A percentile compares a stretch with the other conserved stretches of the same genome.
phyloP scores from a whole-genome alignment of 53 echinoderm and acorn worm genomes.

The Holothuria scabra region DNA sequence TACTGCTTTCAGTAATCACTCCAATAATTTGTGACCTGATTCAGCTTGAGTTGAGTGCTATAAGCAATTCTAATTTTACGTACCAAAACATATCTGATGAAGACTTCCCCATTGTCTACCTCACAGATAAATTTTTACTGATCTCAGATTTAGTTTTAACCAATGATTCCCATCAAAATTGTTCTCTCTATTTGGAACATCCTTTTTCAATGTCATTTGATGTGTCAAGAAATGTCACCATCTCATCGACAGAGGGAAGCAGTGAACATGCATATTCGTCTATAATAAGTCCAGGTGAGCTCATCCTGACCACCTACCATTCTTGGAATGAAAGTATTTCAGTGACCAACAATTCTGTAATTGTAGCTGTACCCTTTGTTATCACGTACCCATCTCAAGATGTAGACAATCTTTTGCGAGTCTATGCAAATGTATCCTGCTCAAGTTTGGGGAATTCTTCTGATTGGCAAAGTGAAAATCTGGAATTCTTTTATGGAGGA shows the following conservation, averaged over 20 bases:
- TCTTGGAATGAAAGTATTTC: conserved; percentile 10
- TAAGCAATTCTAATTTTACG: neutral
- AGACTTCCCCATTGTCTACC: conserved; percentile 15
- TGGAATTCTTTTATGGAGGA: neutral
- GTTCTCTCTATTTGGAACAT: neutral
- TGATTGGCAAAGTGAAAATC: neutral
- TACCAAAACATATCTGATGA: conserved; percentile 21
- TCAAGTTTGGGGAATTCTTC: neutral
- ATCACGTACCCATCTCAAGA: too few relatives aligned
- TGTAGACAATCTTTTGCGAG: neutral
- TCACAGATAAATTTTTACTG: conserved; percentile 2
- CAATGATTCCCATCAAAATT: neutral
- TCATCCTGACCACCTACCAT: neutral
- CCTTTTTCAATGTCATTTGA: neutral
- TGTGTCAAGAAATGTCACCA: neutral
- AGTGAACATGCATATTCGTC: neutral
- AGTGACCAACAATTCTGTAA: neutral
- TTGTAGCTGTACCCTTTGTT: too few relatives aligned
- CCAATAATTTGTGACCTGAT: neutral
- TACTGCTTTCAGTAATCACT: neutral
- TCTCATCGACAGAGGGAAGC: neutral
- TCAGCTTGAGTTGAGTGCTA: neutral
- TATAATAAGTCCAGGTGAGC: neutral
- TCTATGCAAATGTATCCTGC: neutral
- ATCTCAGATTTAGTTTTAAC: neutral